Conservation (phyloP, 1,140 invertebrate genomes). For the Riptortus pedestris region DNA sequence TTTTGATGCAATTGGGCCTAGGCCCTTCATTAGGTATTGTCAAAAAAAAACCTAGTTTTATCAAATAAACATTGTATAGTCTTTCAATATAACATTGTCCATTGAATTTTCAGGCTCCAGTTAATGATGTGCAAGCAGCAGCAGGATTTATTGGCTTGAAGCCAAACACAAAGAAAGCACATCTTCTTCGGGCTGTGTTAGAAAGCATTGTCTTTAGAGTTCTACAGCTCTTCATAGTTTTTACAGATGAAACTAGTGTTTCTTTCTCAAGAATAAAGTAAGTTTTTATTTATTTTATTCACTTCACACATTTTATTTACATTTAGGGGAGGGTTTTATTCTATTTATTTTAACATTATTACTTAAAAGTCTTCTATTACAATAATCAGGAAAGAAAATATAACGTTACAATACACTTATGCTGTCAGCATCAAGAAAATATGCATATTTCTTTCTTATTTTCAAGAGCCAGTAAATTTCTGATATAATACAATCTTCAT, state of each 20-base stretch:
- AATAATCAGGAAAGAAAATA: too few relatives aligned
- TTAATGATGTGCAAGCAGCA: constrained; percentile 72
- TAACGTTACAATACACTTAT: not conserved
- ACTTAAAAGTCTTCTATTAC: not conserved
- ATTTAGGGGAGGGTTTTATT: not conserved
- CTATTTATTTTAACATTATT: not conserved
- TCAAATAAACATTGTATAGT: not conserved
- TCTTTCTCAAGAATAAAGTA: constrained; percentile 47
- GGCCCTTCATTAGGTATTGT: too few relatives aligned
- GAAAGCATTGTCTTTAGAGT: constrained; percentile 81
- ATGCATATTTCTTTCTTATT: too few relatives aligned
- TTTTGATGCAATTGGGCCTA: too few relatives aligned
- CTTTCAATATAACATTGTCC: too few relatives aligned
- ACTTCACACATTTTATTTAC: not conserved
- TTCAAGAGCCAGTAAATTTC: too few relatives aligned
- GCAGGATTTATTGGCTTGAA: constrained; percentile 78
- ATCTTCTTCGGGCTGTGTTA: constrained; percentile 70
- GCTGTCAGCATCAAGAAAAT: not conserved
- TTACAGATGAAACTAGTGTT: constrained; percentile 49
- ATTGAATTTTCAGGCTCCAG: constrained; percentile 64
- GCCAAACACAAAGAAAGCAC: constrained; percentile 61
- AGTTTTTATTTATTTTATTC: not conserved
- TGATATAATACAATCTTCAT: too few relatives aligned
- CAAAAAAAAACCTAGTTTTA: constrained; percentile 23
- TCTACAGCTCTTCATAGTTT: constrained; percentile 58